phyloP scores from a whole-genome alignment of 2,113 vertebrate species.

The Rhinoptilus africanus region DNA sequence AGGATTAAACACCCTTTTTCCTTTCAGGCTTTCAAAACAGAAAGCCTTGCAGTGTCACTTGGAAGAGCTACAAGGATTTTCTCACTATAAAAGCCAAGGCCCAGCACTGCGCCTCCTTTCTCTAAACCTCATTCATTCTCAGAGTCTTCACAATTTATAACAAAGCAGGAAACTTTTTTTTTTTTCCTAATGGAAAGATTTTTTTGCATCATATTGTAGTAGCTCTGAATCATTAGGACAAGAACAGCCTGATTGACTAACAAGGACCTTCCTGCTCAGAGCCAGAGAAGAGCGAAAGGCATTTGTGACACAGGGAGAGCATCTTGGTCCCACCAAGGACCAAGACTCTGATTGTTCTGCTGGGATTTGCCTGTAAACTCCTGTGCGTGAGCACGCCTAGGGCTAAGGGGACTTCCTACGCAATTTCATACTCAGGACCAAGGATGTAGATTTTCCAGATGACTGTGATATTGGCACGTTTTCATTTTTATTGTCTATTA shows the following conservation, averaged over 20 bases:
- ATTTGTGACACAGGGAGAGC: neutral
- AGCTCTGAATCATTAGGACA: neutral
- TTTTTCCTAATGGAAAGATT: neutral
- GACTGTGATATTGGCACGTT: neutral
- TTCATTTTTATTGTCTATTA: conserved; percentile 35
- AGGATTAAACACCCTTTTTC: neutral
- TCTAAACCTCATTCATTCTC: neutral
- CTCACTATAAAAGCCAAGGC: neutral
- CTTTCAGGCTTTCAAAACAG: neutral
- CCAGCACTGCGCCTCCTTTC: neutral
- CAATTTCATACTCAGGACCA: neutral
- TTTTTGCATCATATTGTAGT: neutral
- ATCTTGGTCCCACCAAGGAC: neutral
- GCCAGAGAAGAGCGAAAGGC: neutral
- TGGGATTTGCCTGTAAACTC: neutral
- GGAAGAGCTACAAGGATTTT: neutral
- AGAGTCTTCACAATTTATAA: neutral
- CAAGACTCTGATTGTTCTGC: neutral
- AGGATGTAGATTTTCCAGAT: neutral
- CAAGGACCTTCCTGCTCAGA: neutral
- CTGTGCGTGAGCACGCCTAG: rapidly evolving
- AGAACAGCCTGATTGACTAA: neutral
- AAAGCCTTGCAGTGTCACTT: neutral
- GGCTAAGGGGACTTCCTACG: rapidly evolving
- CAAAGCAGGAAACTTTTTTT: neutral